A percentile compares a stretch with the other conserved stretches of the same genome.
Evolutionary conservation across 1,140 invertebrate genomes (phyloP).

Genomic region (Zeugodacus cucurbitae): DNA sequence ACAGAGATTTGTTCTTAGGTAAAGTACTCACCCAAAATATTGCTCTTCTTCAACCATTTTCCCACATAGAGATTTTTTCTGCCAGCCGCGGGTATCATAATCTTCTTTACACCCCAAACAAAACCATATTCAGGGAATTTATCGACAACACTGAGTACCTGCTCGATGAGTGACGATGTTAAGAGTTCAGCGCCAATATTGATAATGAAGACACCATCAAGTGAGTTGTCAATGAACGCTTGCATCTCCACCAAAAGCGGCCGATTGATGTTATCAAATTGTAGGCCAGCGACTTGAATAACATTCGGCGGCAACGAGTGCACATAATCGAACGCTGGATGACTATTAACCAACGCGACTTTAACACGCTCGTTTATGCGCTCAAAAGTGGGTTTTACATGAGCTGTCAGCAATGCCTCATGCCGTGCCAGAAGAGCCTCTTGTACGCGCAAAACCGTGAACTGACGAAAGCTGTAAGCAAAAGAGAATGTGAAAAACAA

Average conservation of each 20-base stretch:
- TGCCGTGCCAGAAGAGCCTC: not conserved
- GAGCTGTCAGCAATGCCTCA: not conserved
- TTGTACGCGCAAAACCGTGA: not conserved
- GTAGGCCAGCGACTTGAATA: constrained; percentile 70
- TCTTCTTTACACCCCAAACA: constrained; percentile 12
- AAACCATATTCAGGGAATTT: not conserved
- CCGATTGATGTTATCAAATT: constrained; percentile 48
- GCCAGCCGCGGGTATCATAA: constrained; percentile 63
- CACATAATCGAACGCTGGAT: constrained; percentile 65
- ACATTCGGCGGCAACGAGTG: constrained; percentile 68
- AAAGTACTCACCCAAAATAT: constrained; percentile 19
- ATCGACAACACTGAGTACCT: not conserved
- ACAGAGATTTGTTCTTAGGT: too few species aligned
- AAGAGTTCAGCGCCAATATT: constrained; percentile 50
- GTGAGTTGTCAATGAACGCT: constrained; percentile 50
- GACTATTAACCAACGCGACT: constrained; percentile 66
- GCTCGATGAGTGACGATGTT: not conserved
- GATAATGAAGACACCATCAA: constrained; percentile 59
- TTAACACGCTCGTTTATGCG: constrained; percentile 46
- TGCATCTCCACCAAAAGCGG: constrained; percentile 54
- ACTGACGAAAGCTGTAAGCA: not conserved
- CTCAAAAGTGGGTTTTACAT: not conserved
- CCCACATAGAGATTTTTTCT: constrained; percentile 33
- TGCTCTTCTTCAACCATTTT: constrained; percentile 9
- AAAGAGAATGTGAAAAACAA: not conserved